Evolutionary conservation across 2,113 vertebrate species (phyloP).

Genomic region (Megaptera novaeangliae): DNA sequence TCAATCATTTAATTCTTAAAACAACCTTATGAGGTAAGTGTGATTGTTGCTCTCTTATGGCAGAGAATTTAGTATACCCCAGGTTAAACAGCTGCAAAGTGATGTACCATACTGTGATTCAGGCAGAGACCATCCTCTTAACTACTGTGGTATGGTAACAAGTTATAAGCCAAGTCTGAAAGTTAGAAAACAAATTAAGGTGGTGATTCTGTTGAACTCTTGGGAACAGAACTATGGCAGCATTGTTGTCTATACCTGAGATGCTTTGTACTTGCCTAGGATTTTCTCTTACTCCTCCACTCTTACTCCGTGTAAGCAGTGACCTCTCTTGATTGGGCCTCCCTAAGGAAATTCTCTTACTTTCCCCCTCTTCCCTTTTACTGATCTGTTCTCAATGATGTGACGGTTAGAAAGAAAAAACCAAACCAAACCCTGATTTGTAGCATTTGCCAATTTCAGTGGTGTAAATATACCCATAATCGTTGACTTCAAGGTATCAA

Average conservation of each 20-base stretch:
- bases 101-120: not conserved
- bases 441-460: not conserved
- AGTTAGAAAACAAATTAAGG: not conserved
- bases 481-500: not conserved
- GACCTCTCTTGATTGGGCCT: not conserved
- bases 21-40: not conserved
- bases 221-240: not conserved
- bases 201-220: not conserved
- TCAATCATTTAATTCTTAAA: not conserved
- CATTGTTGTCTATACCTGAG: not conserved
- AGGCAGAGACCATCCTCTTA: not conserved
- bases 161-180: not conserved
- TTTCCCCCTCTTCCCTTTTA: not conserved
- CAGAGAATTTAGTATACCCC: not conserved
- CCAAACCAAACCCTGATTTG: not conserved
- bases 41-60: not conserved
- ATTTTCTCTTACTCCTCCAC: not conserved
- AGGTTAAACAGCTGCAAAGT: not conserved
- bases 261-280: not conserved
- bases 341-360: not conserved
- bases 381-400: not conserved
- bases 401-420: not conserved
- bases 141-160: not conserved
- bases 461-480: not conserved
- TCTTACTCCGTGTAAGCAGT: too few relatives aligned